phyloP scores from a whole-genome alignment of 2,797 vertebrate species.

The Argya squamiceps region DNA sequence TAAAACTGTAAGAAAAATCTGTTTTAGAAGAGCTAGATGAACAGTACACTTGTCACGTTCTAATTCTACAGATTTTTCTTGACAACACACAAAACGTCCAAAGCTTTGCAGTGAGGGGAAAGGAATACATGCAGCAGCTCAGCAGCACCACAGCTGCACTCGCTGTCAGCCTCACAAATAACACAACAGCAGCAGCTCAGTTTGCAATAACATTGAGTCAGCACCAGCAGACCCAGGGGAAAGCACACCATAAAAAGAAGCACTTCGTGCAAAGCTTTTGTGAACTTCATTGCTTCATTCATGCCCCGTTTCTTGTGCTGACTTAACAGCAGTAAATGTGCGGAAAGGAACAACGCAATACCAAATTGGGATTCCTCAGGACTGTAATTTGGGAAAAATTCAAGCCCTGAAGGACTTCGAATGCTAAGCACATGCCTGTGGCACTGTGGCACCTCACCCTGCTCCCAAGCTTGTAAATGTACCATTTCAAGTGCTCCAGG shows the following conservation, averaged over 20 bases:
- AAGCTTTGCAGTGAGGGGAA: not conserved
- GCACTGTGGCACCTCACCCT: not conserved
- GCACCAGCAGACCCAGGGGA: not conserved
- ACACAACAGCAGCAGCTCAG: not conserved
- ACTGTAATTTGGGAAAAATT: not conserved
- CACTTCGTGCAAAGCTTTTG: not conserved
- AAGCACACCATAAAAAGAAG: not conserved
- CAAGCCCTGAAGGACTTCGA: not conserved
- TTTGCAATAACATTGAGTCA: not conserved
- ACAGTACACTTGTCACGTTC: not conserved
- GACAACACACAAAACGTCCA: not conserved
- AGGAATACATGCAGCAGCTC: accelerated
- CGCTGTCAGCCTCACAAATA: not conserved
- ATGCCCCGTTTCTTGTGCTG: accelerated
- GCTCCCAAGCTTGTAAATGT: not conserved
- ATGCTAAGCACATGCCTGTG: accelerated
- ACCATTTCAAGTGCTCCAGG: accelerated
- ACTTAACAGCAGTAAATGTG: accelerated
- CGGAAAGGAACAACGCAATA: not conserved
- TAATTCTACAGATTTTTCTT: not conserved
- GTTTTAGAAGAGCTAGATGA: not conserved
- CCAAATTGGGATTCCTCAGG: accelerated
- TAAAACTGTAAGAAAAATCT: not conserved
- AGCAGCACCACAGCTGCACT: not conserved
- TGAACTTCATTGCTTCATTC: not conserved